Conservation (phyloP, 2,113 vertebrate species). For the Leptosomus discolor region DNA sequence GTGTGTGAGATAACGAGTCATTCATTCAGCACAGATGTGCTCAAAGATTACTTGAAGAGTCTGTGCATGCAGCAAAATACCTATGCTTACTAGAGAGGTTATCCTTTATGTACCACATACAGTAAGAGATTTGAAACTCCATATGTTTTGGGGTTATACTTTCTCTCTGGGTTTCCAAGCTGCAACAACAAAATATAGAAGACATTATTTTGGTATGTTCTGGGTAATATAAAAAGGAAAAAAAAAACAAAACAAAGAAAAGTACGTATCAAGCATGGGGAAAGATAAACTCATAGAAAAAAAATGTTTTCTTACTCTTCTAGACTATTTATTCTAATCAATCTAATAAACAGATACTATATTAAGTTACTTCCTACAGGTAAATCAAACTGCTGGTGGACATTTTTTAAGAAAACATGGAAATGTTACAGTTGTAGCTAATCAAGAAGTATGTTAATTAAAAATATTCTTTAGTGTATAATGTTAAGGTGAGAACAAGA, state of each 20-base stretch:
- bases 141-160: background rate
- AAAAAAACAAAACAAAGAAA: background rate
- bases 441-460: background rate
- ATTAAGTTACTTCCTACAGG: background rate
- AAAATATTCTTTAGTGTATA: background rate
- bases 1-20: background rate
- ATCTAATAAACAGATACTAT: background rate
- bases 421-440: background rate
- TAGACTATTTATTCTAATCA: background rate
- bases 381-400: background rate
- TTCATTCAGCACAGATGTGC: background rate
- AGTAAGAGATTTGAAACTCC: background rate
- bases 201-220: background rate
- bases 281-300: background rate
- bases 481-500: background rate
- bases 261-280: background rate
- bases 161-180: background rate
- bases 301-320: background rate
- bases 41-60: background rate
- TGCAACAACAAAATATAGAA: background rate
- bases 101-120: background rate
- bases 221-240: background rate
- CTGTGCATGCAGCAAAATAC: background rate
- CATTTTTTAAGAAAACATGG: background rate
- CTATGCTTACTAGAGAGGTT: background rate